Base-by-base conservation (phyloP, 2,797 vertebrate species). In the Masticophis lateralis region DNA sequence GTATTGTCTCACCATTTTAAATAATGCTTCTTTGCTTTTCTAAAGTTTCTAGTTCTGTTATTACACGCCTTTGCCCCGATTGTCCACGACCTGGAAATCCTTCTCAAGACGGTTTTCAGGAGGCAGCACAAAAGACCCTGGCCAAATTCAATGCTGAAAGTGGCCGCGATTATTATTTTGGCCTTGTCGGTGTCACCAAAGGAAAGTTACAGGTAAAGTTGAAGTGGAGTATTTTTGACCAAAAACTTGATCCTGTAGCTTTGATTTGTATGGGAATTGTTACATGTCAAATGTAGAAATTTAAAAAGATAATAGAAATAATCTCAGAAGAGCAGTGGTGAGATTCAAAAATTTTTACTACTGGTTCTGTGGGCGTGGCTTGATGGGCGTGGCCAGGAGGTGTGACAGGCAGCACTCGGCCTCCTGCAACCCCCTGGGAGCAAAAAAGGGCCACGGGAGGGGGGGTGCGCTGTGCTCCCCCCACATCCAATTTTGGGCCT, bases 171-270 rank as follows among this genome's bases (percentile, higher is more conserved):
- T 96, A 95, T 92, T 94, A 96, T 43, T 97, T 97, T 60, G 94
- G 95, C 91, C 20, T 98, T 1, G 28, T 96, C 92, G 95, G 92
- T 88, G 59, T 98, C 94, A 97, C 94, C 91, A 95, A 37, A 91
- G 96, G 90, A 90, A 94, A 69, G 28, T 83, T 5, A 59, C 97
- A 97, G 97, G 98, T 98, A 96, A 95, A 95, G 60, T 20, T 91
- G 90, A 57, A 22, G 59, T 8, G 87, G 60, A 22, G 2, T 47
- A 16, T 13, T 28, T 28, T 53, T 92, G n/a, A 57, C 22, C 14
- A 56, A 25, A 18, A 27, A 9, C 11, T 22, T 27, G 9, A 47
- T 89, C 8, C 59, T 51, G 14, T 28, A 66, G 9, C 20, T 8
- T n/a, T 56, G 86, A 28, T 87, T 87, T 79, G 69, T 79, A 43